Conservation (phyloP, 2,797 vertebrate species). For the Rhinatrema bivittatum region DNA sequence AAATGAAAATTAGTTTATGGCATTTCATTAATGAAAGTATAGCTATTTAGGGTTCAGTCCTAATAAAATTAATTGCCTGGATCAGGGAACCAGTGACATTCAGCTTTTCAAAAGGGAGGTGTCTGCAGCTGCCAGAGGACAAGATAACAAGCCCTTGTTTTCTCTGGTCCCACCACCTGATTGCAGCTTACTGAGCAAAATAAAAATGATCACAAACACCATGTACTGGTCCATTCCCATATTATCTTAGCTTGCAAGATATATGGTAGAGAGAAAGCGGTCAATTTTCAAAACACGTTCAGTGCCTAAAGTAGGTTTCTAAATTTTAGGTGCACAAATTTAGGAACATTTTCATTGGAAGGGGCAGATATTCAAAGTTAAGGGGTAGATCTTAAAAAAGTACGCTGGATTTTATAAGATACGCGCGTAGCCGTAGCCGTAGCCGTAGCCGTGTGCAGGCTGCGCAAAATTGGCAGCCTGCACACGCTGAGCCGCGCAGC, state of each 20-base stretch:
- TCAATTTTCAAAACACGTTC: no score
- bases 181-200: conserved; percentile 12
- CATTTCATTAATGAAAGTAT: conserved; percentile 54
- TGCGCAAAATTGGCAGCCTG: no score
- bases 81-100: conserved; percentile 29
- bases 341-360: no score
- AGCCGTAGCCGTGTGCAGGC: no score
- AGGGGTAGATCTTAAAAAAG: no score
- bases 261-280: neutral
- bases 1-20: conserved; percentile 56
- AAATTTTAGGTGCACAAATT: no score
- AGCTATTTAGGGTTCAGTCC: conserved; percentile 32
- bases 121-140: conserved; percentile 15
- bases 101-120: conserved; percentile 17
- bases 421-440: no score
- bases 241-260: conserved; percentile 3
- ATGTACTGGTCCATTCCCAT: conserved; percentile 1
- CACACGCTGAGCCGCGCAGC: no score
- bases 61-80: conserved; percentile 48
- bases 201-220: conserved; percentile 11
- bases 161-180: conserved; percentile 2
- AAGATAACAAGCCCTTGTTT: conserved; percentile 10
- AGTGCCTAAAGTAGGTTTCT: no score
- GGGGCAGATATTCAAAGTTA: no score
- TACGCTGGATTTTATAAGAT: no score